Evolutionary conservation across 2,797 vertebrate genomes (phyloP).

Genomic region (Nannoperca obscura): DNA sequence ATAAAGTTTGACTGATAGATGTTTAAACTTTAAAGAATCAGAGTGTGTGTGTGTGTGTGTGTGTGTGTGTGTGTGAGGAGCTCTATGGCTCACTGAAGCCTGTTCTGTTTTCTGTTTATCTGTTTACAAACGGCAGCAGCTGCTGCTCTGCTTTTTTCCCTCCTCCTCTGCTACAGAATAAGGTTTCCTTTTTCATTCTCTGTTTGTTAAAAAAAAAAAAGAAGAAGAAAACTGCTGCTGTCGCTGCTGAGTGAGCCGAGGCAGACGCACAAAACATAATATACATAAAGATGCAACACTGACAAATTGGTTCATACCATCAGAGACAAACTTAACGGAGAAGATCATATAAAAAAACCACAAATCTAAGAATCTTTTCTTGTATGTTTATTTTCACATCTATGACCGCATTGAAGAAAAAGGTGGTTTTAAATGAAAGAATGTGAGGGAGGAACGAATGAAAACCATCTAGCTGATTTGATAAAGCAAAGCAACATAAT

Average conservation of each 20-base stretch:
- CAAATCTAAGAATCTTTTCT: neutral
- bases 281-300: conserved; percentile 4
- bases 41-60: conserved; percentile 18
- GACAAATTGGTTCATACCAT: neutral
- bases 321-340: neutral
- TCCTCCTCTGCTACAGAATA: conserved; percentile 18
- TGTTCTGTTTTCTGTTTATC: conserved; percentile 57
- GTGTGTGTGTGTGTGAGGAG: conserved; percentile 17
- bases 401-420: neutral
- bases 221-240: conserved; percentile 31
- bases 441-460: neutral
- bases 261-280: neutral
- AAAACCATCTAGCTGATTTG: neutral
- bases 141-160: conserved; percentile 42
- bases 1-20: too few relatives aligned
- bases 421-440: neutral
- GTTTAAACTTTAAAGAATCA: too few relatives aligned
- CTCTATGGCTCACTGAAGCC: conserved; percentile 46
- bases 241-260: neutral
- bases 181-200: conserved; percentile 20
- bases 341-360: neutral
- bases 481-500: conserved; percentile 4
- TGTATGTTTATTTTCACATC: neutral
- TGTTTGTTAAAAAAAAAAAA: neutral
- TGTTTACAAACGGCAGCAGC: conserved; percentile 65